phyloP scores from a whole-genome alignment of 2,888 invertebrate genomes.

The Lepeophtheirus nordmannii region DNA sequence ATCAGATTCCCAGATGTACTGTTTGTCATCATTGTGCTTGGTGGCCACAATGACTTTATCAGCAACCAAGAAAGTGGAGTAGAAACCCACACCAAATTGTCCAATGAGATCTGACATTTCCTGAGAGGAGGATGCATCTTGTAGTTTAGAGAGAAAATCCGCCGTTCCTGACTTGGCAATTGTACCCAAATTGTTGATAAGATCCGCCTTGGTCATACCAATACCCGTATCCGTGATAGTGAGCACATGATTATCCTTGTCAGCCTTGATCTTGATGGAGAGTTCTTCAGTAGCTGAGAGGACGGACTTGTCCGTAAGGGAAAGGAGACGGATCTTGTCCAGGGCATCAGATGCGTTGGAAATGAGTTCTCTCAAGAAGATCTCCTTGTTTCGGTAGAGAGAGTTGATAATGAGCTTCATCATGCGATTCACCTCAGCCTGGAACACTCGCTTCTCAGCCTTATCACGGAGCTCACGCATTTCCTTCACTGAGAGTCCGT shows the following conservation, averaged over 20 bases:
- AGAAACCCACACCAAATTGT: conserved; percentile 98
- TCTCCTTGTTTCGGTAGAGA: conserved; percentile 95
- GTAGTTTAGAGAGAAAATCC: conserved; percentile 78
- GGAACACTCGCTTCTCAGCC: conserved; percentile 62
- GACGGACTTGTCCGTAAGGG: conserved; percentile 68
- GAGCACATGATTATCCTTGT: conserved; percentile 74
- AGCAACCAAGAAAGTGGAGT: conserved; percentile 68
- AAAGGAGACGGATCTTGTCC: conserved; percentile 87
- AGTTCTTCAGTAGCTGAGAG: conserved; percentile 64
- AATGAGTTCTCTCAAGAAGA: conserved; percentile 90
- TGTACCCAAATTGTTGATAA: conserved; percentile 89
- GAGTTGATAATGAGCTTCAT: conserved; percentile 99
- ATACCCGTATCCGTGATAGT: conserved; percentile 93
- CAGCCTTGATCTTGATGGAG: conserved; percentile 75
- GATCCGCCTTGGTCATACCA: conserved; percentile 87
- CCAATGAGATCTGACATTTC: conserved; percentile 96
- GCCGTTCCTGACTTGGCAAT: conserved; percentile 96
- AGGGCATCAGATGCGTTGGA: conserved; percentile 98
- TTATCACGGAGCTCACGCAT: conserved; percentile 75
- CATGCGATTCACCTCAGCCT: conserved; percentile 96
- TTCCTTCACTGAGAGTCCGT: conserved; percentile 79
- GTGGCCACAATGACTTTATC: conserved; percentile 63
- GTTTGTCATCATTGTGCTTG: conserved; percentile 81
- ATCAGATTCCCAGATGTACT: conserved; percentile 97
- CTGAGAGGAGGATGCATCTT: conserved; percentile 34